Conservation (phyloP, 2,888 invertebrate species). For the Bursaphelenchus okinawaensis region DNA sequence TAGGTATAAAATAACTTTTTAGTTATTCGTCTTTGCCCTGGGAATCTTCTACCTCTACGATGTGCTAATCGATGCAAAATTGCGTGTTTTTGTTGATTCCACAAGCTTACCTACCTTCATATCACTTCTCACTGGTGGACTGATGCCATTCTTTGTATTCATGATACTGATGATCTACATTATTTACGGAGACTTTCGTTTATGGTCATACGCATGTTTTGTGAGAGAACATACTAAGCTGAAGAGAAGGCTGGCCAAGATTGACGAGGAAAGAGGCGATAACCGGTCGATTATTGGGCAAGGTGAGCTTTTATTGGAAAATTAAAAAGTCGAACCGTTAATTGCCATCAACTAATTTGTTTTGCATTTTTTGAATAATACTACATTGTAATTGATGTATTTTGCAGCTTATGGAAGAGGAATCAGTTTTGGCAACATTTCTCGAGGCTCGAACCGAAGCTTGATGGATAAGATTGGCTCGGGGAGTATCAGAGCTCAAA, state of each 20-base stretch:
- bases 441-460: not conserved
- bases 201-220: not conserved
- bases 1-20: not conserved
- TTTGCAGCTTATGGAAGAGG: not conserved
- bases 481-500: not conserved
- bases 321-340: too few relatives aligned
- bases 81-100: not conserved
- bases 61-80: not conserved
- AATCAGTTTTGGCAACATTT: not conserved
- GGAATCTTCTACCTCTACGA: not conserved
- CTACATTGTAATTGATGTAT: not conserved
- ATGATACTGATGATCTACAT: not conserved
- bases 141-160: not conserved
- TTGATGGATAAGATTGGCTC: not conserved
- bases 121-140: not conserved
- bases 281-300: not conserved
- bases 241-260: not conserved
- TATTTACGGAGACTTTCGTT: not conserved
- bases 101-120: not conserved
- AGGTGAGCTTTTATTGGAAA: too few relatives aligned
- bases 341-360: too few relatives aligned
- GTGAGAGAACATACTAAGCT: not conserved
- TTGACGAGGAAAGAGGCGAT: not conserved
- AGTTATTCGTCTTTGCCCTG: not conserved
- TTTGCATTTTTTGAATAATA: too few relatives aligned